Evolutionary conservation across 2,113 vertebrate genomes (phyloP).

Genomic region (Noturus placidus): DNA sequence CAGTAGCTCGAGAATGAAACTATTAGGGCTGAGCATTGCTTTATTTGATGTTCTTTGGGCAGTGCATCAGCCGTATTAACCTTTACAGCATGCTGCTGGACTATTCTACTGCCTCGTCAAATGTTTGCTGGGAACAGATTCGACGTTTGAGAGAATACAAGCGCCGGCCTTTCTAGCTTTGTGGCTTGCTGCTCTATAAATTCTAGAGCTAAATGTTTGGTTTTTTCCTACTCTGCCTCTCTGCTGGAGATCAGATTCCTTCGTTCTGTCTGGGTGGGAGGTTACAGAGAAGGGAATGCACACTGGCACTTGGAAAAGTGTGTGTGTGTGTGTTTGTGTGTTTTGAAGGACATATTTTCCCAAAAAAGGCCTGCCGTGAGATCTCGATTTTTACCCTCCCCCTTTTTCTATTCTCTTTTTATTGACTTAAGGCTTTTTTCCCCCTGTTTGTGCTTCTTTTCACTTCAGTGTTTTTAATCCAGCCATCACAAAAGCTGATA

Average conservation of each 20-base stretch:
- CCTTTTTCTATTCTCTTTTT: background rate
- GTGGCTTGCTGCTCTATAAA: slow-evolving; percentile 20
- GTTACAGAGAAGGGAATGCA: slow-evolving; percentile 25
- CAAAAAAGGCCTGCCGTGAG: slow-evolving; percentile 22
- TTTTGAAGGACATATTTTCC: slow-evolving; percentile 7
- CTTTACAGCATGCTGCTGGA: background rate
- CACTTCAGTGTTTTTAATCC: background rate
- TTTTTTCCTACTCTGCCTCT: background rate
- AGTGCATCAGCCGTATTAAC: background rate
- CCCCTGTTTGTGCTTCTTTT: background rate
- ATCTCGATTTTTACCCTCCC: background rate
- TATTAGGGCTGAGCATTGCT: background rate
- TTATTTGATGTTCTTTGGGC: background rate
- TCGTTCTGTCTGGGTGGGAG: slow-evolving; percentile 34
- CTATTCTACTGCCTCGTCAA: background rate
- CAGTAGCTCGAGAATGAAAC: background rate
- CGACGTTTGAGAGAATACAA: background rate
- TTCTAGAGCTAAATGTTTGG: slow-evolving; percentile 7
- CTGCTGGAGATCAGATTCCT: slow-evolving; percentile 43
- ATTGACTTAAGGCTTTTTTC: background rate
- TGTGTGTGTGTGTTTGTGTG: slow-evolving; percentile 10
- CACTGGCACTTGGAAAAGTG: background rate
- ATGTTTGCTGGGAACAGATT: background rate
- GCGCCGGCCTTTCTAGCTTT: background rate
- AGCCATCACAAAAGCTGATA: background rate